Evolutionary conservation across 2,888 invertebrate species (phyloP), one percentile per base, ranked within the genome.

Genomic region (Coronaproctus castanopsis): DNA sequence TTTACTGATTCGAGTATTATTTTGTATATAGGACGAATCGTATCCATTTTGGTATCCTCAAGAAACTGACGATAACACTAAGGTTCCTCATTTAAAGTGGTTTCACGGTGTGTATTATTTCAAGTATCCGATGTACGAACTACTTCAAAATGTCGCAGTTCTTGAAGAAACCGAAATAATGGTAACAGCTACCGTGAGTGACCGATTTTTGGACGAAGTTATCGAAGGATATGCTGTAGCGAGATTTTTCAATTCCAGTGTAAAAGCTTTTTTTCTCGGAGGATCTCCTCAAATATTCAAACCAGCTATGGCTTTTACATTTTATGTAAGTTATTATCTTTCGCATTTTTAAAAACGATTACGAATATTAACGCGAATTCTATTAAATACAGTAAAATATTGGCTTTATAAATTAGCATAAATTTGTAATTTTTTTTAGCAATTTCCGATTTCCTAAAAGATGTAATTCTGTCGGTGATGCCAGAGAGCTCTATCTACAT

Each of bases 231-330:
- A 82, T 75, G 85, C 92, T 18, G 82, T 84, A 61, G 86, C 92
- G 0, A 76, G 91, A 65, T 82, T 96, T 56, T 91, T 83, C 70
- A 90, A 91, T 73, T 89, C 91, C 0, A 86, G 86, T 5, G 77
- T 92, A 5, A 80, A 81, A 58, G 78, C 95, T 1, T 78, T 81
- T 49, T 90, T 95, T 72, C 76, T 95, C 1, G 96, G 95, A 0
- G 90, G 88, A 36, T 80, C 84, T 0, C 88, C 95, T 5, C 90
- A 95, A 72, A 85, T 96, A 19, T 95, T 95, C 74, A 96, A 95
- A 71, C 95, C 96, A 0, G 79, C 87, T 8, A 92, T 95, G 87
- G 89, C 92, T 0, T 85, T 91, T 67, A 83, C 83, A 63, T 78
- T 83, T 55, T 89, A 89, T 71, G 86, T 87, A 72, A 79, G 82